Evolutionary conservation across 2,888 invertebrate genomes (phyloP).

Genomic region (Crocallis elinguaria): DNA sequence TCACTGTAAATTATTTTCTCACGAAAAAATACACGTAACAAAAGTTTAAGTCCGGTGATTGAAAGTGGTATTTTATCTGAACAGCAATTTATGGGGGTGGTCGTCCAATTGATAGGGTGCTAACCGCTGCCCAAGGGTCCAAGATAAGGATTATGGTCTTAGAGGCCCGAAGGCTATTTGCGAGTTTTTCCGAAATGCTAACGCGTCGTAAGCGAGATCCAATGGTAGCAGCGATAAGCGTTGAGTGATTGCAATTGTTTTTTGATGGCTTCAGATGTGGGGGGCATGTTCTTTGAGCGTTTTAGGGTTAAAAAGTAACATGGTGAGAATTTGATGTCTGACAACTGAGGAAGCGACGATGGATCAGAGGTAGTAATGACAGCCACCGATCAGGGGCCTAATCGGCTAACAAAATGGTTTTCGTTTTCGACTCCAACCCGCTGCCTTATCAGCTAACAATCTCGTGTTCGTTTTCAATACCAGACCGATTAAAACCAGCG

Average conservation of each 20-base stretch:
- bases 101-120: conserved; percentile 67
- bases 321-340: too few species aligned
- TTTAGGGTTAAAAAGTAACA: too few species aligned
- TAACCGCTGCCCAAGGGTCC: conserved; percentile 61
- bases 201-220: conserved; percentile 30
- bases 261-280: conserved; percentile 36
- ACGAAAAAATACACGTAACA: conserved; percentile 40
- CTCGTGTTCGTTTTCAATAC: too few species aligned
- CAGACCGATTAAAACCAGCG: too few species aligned
- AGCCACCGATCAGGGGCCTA: too few species aligned
- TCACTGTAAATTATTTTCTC: conserved; percentile 38
- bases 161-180: conserved; percentile 46
- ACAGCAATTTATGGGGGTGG: conserved; percentile 62
- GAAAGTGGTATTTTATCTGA: conserved; percentile 64
- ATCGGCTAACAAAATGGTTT: too few species aligned
- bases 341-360: too few species aligned
- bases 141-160: conserved; percentile 68
- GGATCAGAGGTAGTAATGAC: too few species aligned
- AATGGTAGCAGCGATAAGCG: conserved; percentile 36
- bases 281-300: conserved; percentile 4
- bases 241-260: conserved; percentile 53
- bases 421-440: too few species aligned
- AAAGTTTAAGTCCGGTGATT: conserved; percentile 57
- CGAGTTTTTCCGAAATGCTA: conserved; percentile 39
- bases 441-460: too few species aligned